phyloP scores from a whole-genome alignment of 2,888 invertebrate species.

The Sminthurides aquaticus region DNA sequence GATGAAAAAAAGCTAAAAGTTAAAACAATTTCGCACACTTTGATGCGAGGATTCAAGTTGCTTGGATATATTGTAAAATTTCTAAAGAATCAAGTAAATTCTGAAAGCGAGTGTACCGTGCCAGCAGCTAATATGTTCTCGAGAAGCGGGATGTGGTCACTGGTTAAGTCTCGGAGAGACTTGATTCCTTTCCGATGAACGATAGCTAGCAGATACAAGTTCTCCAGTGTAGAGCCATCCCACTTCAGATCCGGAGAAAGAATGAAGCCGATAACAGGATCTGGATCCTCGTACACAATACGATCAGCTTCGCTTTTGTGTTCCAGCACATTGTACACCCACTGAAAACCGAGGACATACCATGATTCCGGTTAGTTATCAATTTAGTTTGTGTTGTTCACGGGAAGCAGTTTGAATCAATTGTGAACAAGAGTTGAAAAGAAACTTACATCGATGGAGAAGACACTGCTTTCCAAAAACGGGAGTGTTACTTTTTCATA shows the following conservation, averaged over 20 bases:
- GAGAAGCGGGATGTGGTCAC: conserved; percentile 69
- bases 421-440: too few relatives aligned
- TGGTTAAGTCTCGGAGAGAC: conserved; percentile 75
- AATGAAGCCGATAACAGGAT: conserved; percentile 74
- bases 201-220: conserved; percentile 78
- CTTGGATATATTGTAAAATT: too few relatives aligned
- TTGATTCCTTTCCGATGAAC: conserved; percentile 64
- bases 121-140: conserved; percentile 71
- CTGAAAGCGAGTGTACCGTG: too few relatives aligned
- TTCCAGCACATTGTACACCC: conserved; percentile 93
- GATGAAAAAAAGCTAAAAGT: too few relatives aligned
- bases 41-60: too few relatives aligned
- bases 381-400: too few relatives aligned
- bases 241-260: conserved; percentile 92
- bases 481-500: conserved; percentile 74
- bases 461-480: conserved; percentile 63
- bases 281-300: conserved; percentile 71
- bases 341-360: too few relatives aligned
- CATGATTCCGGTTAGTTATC: too few relatives aligned
- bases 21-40: too few relatives aligned
- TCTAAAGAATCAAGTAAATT: too few relatives aligned
- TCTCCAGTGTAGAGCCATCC: conserved; percentile 70
- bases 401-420: too few relatives aligned
- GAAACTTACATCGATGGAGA: conserved; percentile 68
- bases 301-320: conserved; percentile 83